phyloP scores from a whole-genome alignment of 2,113 vertebrate genomes.

The Lepisosteus osseus region DNA sequence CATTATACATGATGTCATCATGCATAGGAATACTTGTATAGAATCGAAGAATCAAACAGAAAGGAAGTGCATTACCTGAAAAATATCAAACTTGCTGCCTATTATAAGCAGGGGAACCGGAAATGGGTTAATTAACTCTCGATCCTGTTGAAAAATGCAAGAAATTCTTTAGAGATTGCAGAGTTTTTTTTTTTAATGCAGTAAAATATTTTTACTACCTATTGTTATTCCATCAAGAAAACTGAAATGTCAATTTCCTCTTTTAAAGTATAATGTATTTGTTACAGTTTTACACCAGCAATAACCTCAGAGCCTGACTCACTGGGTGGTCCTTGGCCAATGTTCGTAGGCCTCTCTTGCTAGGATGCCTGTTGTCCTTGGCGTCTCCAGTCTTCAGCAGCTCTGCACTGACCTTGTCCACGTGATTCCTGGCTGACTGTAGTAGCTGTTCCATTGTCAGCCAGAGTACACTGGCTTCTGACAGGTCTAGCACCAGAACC shows the following conservation, averaged over 20 bases:
- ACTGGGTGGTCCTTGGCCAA: constrained; percentile 88
- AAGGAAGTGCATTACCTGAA: constrained; percentile 74
- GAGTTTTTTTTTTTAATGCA: neutral
- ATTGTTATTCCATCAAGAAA: neutral
- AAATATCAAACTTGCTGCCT: constrained; percentile 92
- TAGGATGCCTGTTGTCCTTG: constrained; percentile 64
- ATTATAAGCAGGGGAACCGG: constrained; percentile 87
- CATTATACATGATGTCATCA: neutral
- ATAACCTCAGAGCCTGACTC: constrained; percentile 38
- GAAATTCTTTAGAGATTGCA: no score
- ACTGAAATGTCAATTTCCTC: neutral
- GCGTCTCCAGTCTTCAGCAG: constrained; percentile 63
- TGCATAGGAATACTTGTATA: neutral
- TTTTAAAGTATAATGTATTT: neutral
- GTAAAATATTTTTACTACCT: constrained; percentile 9
- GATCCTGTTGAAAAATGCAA: constrained; percentile 72
- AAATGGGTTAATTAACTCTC: constrained; percentile 86
- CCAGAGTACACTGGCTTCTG: constrained; percentile 86
- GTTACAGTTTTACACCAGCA: neutral
- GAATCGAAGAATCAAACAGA: neutral
- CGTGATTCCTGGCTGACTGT: constrained; percentile 66
- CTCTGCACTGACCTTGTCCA: constrained; percentile 69
- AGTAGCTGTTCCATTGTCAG: constrained; percentile 82
- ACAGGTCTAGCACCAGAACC: constrained; percentile 87
- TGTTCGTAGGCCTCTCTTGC: constrained; percentile 52